These are phyloP conservation scores for Trachymyrmex cornetzi DNA, from an alignment of 1,140 invertebrate species.

Conservation along the genomic window DNA sequence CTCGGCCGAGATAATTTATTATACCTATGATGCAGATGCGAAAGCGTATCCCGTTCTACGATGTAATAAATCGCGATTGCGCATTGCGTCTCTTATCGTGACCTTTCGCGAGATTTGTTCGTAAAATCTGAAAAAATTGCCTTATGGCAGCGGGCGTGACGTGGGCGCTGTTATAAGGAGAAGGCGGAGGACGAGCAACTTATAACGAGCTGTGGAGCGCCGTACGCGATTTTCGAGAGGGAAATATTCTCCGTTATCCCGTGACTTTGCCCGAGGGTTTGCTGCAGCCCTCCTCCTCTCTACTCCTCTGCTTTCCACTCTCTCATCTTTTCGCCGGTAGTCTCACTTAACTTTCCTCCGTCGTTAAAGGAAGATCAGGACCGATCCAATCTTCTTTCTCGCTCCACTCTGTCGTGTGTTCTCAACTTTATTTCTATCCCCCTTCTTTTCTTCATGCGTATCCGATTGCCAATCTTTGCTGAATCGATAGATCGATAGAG, in stretches of 20 bases:
- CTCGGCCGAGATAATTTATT: neutral
- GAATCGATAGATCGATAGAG: neutral
- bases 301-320: neutral
- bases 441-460: neutral
- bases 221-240: constrained; percentile 49
- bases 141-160: neutral
- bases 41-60: neutral
- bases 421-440: constrained; percentile 41
- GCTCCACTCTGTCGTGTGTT: neutral
- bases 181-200: constrained; percentile 20
- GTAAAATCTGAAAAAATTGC: constrained; percentile 2
- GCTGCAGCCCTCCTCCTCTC: neutral
- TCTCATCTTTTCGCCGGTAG: constrained; percentile 3
- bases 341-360: constrained; percentile 40
- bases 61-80: constrained; percentile 26
- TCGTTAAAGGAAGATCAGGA: constrained; percentile 36
- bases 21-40: neutral
- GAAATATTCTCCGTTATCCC: constrained; percentile 55
- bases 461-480: constrained; percentile 37
- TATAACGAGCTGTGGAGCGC: constrained; percentile 48
- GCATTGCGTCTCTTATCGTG: neutral
- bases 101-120: constrained; percentile 41
- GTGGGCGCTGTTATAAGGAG: neutral
- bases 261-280: constrained; percentile 17
- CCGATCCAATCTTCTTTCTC: constrained; percentile 67